Base-by-base conservation (phyloP, 2,888 invertebrate genomes). In the Cephus nigrinus region DNA sequence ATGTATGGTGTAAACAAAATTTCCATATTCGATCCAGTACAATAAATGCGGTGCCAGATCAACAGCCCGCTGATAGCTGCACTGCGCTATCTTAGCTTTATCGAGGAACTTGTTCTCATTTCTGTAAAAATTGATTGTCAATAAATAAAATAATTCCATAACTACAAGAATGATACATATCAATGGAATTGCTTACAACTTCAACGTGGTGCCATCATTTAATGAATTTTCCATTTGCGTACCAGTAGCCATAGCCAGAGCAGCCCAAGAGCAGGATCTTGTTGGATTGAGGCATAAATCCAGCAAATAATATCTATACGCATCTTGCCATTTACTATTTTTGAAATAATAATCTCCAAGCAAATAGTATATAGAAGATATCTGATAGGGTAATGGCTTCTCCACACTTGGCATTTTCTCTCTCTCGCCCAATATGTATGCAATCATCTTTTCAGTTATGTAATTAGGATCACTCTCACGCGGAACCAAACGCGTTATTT, bases 301-400 rank as follows among this genome's bases (percentile, higher is more conserved):
- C 85, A 96, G 92, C 77, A 95, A 93, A 89, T 97, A 98, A 91
- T 95, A 97, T 87, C 96, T 95, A 3, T 96, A 93, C 15, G 97
- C 96, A 88, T 95, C 94, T 36, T 92, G 92, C 83, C 93, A 94
- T 84, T 97, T 97, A 84, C 95, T 95, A 88, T 95, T 96, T 91
- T 98, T 98, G 88, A 98, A 97, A 91, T 98, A 96, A 91, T 96
- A 97, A 92, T 99, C 98, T 1, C 96, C 98, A 34, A 99, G 92
- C n/a, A 98, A 92, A 89, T 98, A 98, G 90, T 96, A 98, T 79
- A 98, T 94, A 76, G 96, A 95, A 68, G 94, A 93, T 87, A 95
- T 93, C 89, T 94, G 93, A 76, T 93, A 93, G 0, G 95, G 94
- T 74, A 95, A 85, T 9, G 93, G 87, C 78, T 92, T 92, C 68